Conservation (phyloP, 2,888 invertebrate species). For the Atethmia centrago region DNA sequence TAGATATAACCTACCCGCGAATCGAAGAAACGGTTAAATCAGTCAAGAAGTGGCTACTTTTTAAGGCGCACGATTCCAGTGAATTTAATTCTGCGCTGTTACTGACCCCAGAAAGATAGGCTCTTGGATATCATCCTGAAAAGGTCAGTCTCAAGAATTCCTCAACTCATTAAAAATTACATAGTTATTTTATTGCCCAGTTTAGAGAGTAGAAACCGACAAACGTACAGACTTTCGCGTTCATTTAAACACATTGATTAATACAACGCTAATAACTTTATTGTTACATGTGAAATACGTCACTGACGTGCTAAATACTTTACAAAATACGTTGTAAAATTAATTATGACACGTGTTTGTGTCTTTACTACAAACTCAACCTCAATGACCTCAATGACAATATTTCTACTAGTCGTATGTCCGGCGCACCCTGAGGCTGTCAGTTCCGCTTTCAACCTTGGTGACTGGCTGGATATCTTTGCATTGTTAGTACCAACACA, state of each 20-base stretch:
- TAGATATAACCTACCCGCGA: neutral
- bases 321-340: conserved; percentile 57
- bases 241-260: conserved; percentile 5
- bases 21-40: neutral
- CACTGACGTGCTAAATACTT: conserved; percentile 56
- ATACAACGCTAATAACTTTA: conserved; percentile 27
- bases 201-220: neutral
- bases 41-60: neutral
- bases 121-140: neutral
- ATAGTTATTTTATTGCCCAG: neutral
- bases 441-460: conserved; percentile 10
- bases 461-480: neutral
- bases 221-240: conserved; percentile 12
- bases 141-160: neutral
- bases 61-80: neutral
- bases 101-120: neutral
- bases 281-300: conserved; percentile 57
- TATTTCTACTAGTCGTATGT: conserved; percentile 5
- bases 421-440: conserved; percentile 10
- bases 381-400: conserved; percentile 32
- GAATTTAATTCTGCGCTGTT: neutral
- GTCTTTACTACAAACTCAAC: conserved; percentile 17
- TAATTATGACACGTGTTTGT: conserved; percentile 44
- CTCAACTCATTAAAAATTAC: neutral
- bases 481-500: neutral